phyloP scores from a whole-genome alignment of 2,797 vertebrate genomes.

The Adelosebastes latens region DNA sequence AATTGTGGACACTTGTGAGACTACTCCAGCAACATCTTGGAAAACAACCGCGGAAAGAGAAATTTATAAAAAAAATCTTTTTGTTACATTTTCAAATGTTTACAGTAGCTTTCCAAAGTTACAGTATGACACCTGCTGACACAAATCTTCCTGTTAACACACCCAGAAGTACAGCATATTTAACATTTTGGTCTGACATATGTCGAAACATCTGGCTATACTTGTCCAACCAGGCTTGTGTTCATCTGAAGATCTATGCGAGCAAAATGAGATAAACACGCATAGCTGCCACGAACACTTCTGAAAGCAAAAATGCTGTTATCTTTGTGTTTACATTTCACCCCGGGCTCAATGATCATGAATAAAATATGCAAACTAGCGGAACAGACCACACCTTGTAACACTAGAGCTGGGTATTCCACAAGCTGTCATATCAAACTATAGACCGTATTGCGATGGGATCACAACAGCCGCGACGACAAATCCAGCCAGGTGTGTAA shows the following conservation, averaged over 20 bases:
- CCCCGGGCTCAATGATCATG: slow-evolving; percentile 6
- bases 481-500: too few species aligned
- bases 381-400: slow-evolving; percentile 30
- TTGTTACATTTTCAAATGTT: background rate
- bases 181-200: background rate
- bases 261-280: background rate
- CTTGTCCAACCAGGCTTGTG: background rate
- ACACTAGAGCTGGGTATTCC: slow-evolving; percentile 45
- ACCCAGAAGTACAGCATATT: background rate
- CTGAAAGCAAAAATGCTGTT: background rate
- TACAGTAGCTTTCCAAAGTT: background rate
- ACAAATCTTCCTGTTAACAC: background rate
- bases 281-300: background rate
- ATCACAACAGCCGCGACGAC: too few species aligned
- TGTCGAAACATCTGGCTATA: background rate
- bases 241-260: background rate
- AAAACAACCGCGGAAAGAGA: background rate
- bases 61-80: background rate
- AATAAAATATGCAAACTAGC: slow-evolving; percentile 52
- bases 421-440: slow-evolving; percentile 14
- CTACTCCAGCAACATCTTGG: background rate
- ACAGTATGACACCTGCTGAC: background rate
- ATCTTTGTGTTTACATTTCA: background rate
- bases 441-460: background rate
- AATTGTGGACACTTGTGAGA: background rate